Base-by-base conservation (phyloP, 2,797 vertebrate genomes). In the Cheirogaleus major region DNA sequence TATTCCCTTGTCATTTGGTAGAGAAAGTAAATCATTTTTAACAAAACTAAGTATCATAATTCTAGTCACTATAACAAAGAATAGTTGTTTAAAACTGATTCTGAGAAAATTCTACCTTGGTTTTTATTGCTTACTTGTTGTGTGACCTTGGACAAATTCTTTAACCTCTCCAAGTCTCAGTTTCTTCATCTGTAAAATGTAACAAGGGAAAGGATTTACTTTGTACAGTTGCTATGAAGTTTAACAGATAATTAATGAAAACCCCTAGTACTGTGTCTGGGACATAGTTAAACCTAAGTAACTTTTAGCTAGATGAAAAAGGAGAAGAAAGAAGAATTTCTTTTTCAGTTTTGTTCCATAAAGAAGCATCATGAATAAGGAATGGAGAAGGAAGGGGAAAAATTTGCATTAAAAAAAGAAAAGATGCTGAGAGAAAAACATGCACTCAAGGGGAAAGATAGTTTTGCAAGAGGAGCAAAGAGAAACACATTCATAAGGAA, bases 11-110 rank as follows among this genome's bases (percentile, higher is more conserved):
- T 89, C 92, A 88, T 72, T 89, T 95, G 55, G 50, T 89, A 93
- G 61, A 83, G 76, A 94, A 79, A 95, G 91, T 89, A 96, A 93
- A 92, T 88, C 78, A 93, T 45, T 94, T 85, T 81, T 80, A 96
- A 91, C 52, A 96, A 95, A 93, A 95, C 85, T 87, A 95, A 75
- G 48, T 13, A 76, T 45, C 15, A 81, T 91, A 80, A 85, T 95
- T 95, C n/a, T 75, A 38, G n/a, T 43, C 27, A 35, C 27, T 14
- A 9, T 25, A 90, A 65, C 73, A 86, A 82, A 96, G 75, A 7
- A 20, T 15, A 75, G 18, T 90, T 72, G n/a, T 80, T 61, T 79
- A 85, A 85, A 35, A 69, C 7, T 67, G 3, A 2, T 59, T 95
- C 9, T 65, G 30, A 12, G 52, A 41, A 38, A 7, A n/a, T 20